Evolutionary conservation across 2,797 vertebrate genomes (phyloP).

Genomic region (Erpetoichthys calabaricus): DNA sequence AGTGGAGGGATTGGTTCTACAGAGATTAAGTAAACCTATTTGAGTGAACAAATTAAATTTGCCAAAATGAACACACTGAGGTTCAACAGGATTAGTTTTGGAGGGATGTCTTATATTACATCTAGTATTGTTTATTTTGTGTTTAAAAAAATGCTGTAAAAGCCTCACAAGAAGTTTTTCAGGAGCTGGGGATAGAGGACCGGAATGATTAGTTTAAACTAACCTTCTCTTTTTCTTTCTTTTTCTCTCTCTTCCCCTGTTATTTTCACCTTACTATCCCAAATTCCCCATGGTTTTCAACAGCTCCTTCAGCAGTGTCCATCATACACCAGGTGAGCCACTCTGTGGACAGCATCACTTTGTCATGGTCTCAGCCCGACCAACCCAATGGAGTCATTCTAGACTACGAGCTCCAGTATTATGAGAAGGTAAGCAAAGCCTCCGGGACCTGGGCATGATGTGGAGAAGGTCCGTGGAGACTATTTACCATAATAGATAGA

Average conservation of each 20-base stretch:
- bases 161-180: no score
- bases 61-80: no score
- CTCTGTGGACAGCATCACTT: conserved; percentile 72
- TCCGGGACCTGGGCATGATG: no score
- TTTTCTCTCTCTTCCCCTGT: conserved; percentile 1
- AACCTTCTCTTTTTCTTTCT: background rate
- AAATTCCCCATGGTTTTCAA: conserved; percentile 25
- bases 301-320: conserved; percentile 80
- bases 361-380: conserved; percentile 92
- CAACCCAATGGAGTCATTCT: conserved; percentile 89
- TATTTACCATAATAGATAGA: no score
- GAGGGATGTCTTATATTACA: no score
- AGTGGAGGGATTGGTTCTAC: no score
- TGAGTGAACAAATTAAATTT: no score
- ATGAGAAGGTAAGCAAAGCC: conserved; percentile 70
- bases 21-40: no score
- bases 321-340: conserved; percentile 93
- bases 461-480: no score
- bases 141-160: no score
- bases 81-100: no score
- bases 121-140: no score
- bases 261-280: background rate
- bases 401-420: conserved; percentile 88
- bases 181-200: background rate
- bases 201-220: background rate